These are phyloP conservation scores for Hemichromis elongatus DNA, from an alignment of 2,113 vertebrate species.

Conservation along the genomic window DNA sequence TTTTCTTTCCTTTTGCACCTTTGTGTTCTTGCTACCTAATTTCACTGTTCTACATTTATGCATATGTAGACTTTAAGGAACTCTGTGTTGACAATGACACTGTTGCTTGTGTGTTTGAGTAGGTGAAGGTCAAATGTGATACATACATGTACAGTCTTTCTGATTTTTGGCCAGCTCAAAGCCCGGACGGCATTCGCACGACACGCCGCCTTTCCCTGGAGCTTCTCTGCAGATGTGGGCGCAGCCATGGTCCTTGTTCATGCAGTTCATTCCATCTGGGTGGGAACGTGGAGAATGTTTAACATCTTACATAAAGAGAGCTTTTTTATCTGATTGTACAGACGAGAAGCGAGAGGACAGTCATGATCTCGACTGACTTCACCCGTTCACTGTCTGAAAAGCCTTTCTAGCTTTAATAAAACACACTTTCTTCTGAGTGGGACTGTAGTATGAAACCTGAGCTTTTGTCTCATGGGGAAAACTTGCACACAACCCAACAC, in stretches of 20 bases:
- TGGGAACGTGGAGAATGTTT: neutral
- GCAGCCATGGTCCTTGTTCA: constrained; percentile 98
- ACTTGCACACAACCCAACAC: neutral
- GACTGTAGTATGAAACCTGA: neutral
- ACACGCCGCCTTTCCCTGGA: constrained; percentile 90
- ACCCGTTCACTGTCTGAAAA: neutral
- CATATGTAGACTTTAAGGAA: neutral
- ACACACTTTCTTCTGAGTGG: neutral
- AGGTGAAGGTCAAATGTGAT: constrained; percentile 24
- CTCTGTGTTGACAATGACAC: neutral
- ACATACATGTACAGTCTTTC: constrained; percentile 98
- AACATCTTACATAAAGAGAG: neutral
- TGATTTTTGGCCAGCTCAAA: constrained; percentile 96
- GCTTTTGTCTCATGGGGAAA: neutral
- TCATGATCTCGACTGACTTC: neutral
- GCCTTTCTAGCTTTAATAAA: neutral
- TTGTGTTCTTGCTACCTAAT: too few relatives aligned
- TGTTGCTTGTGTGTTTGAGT: neutral
- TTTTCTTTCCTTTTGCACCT: too few relatives aligned
- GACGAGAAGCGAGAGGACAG: neutral
- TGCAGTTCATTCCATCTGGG: constrained; percentile 99
- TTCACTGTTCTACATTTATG: neutral
- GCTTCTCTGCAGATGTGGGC: constrained; percentile 98
- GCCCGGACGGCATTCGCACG: constrained; percentile 95
- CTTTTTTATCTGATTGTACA: neutral